Percentiles rank a stretch among this genome's conserved stretches.
These are phyloP conservation scores for Acropternis orthonyx DNA, from an alignment of 2,797 vertebrate species.

Conservation along the genomic window DNA sequence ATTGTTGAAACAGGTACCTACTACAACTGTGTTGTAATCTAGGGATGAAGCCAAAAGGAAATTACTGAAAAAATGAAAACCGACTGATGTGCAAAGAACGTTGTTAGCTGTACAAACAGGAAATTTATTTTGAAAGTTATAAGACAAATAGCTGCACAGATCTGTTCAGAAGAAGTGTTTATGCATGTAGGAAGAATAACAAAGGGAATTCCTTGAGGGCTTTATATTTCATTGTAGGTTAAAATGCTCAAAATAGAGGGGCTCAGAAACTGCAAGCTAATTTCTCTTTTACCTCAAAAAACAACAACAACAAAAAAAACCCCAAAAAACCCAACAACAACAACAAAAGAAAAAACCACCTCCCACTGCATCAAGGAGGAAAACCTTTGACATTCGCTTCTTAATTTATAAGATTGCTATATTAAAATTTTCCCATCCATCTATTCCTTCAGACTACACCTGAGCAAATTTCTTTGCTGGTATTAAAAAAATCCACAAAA, in stretches of 20 bases:
- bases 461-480: not conserved
- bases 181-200: not conserved
- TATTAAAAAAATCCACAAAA: not conserved
- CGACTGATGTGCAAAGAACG: not conserved
- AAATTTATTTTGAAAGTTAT: not conserved
- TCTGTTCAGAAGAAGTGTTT: not conserved
- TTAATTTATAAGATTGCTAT: not conserved
- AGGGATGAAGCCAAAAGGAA: not conserved
- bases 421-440: not conserved
- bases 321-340: no score
- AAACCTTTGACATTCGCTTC: not conserved
- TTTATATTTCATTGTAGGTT: not conserved
- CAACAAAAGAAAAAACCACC: not conserved
- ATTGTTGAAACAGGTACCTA: not conserved
- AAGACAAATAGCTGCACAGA: not conserved
- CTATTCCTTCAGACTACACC: not conserved
- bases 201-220: not conserved
- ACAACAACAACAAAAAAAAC: not conserved
- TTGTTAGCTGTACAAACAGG: not conserved
- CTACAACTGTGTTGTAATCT: not conserved
- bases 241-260: not conserved
- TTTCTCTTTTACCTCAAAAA: not conserved
- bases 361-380: not conserved
- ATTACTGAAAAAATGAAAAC: not conserved
- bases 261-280: not conserved